phyloP scores from a whole-genome alignment of 2,113 vertebrate species.

The Gymnocephalus cernua region DNA sequence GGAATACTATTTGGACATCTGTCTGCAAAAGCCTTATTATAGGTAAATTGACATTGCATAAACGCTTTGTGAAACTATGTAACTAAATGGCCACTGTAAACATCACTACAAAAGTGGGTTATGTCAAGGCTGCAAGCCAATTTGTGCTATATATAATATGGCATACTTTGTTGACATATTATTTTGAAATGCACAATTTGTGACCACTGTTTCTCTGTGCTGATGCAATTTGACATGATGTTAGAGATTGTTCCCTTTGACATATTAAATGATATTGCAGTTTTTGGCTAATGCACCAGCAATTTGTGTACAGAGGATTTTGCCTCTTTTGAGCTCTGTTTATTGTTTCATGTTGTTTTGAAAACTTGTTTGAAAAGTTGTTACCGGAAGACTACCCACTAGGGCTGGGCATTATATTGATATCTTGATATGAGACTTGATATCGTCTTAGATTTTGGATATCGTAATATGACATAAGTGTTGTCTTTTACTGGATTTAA shows the following conservation, averaged over 20 bases:
- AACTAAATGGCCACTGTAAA: slow-evolving; percentile 5
- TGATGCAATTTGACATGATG: neutral
- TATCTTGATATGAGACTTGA: too few species aligned
- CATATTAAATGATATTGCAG: neutral
- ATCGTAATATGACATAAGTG: too few species aligned
- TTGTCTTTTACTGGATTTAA: too few species aligned
- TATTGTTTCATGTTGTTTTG: neutral
- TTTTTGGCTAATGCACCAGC: neutral
- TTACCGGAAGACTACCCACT: too few species aligned
- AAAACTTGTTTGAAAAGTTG: too few species aligned
- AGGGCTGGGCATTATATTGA: too few species aligned
- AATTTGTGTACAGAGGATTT: neutral
- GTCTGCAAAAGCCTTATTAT: neutral
- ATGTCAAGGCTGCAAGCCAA: neutral
- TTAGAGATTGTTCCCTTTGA: neutral
- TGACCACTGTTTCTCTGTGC: neutral
- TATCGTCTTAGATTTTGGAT: too few species aligned
- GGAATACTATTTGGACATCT: neutral
- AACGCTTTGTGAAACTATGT: neutral
- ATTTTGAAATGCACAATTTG: neutral
- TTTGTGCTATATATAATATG: neutral
- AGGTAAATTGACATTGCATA: neutral
- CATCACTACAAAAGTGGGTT: neutral
- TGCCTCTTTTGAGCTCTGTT: neutral
- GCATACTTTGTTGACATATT: neutral